Evolutionary conservation across 2,888 invertebrate genomes (phyloP).

Genomic region (Drosophila pseudotakahashii): DNA sequence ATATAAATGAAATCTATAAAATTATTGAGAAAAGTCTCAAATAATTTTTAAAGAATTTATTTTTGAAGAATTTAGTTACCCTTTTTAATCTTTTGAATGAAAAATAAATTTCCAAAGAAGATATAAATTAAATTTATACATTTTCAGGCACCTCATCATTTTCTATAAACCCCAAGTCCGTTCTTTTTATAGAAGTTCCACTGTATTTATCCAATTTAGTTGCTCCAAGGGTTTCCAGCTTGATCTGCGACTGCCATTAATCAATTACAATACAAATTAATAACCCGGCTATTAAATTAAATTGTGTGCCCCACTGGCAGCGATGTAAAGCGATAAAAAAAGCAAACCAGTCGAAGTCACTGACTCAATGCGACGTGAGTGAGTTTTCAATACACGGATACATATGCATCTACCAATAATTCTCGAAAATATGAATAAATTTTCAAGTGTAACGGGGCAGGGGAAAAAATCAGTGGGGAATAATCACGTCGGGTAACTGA

Average conservation of each 20-base stretch:
- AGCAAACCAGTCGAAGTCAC: conserved; percentile 28
- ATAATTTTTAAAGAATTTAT: background rate
- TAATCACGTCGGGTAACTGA: conserved; percentile 73
- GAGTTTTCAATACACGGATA: conserved; percentile 32
- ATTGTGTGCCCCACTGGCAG: conserved; percentile 39
- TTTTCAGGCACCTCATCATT: background rate
- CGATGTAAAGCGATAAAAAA: conserved; percentile 25
- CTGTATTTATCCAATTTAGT: conserved; percentile 46
- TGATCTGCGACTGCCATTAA: conserved; percentile 64
- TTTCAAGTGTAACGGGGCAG: conserved; percentile 25
- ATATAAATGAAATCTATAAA: no score
- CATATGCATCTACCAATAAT: conserved; percentile 32
- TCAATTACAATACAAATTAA: conserved; percentile 73
- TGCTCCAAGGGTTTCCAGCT: conserved; percentile 35
- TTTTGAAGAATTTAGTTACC: background rate
- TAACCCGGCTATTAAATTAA: conserved; percentile 68
- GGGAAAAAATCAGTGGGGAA: background rate
- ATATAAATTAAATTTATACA: no score
- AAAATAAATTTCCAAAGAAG: no score
- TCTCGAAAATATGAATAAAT: conserved; percentile 31
- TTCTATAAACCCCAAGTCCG: background rate
- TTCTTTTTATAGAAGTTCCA: background rate
- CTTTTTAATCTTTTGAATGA: no score
- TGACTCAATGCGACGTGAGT: conserved; percentile 51
- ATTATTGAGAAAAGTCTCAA: background rate